Conservation (phyloP, 2,888 invertebrate species). For the Troides aeacus region DNA sequence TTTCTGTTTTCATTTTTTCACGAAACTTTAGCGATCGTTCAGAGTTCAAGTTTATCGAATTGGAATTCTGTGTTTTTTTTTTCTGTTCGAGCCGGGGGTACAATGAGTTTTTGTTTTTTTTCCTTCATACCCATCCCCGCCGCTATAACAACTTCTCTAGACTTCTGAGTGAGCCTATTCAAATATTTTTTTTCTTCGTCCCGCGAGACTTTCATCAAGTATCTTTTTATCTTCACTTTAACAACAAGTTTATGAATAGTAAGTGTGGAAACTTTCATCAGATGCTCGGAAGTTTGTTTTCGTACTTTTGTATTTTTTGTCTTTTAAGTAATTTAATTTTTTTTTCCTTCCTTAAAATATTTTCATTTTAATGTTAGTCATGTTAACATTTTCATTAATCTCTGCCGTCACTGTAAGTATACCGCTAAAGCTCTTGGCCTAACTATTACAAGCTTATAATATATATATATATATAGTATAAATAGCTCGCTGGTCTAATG, state of each 20-base stretch:
- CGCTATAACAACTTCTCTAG: constrained; percentile 26
- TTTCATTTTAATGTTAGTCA: too few species aligned
- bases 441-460: too few species aligned
- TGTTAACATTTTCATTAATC: too few species aligned
- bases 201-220: constrained; percentile 24
- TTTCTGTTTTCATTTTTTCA: constrained; percentile 52
- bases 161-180: constrained; percentile 27
- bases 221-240: constrained; percentile 22
- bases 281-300: constrained; percentile 6
- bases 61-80: constrained; percentile 35
- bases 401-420: too few species aligned
- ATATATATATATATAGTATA: too few species aligned
- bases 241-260: constrained; percentile 28
- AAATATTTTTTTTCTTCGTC: constrained; percentile 28
- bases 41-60: constrained; percentile 35
- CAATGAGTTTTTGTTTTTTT: constrained; percentile 23
- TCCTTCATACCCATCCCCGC: constrained; percentile 12
- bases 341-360: too few species aligned
- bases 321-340: neutral
- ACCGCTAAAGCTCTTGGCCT: too few species aligned
- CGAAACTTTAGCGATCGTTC: constrained; percentile 38
- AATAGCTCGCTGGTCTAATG: too few species aligned
- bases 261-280: constrained; percentile 18
- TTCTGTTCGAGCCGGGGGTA: constrained; percentile 9
- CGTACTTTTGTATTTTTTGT: constrained; percentile 8